These are phyloP conservation scores for Apis florea DNA, from an alignment of 1,140 invertebrate genomes.

Conservation along the genomic window DNA sequence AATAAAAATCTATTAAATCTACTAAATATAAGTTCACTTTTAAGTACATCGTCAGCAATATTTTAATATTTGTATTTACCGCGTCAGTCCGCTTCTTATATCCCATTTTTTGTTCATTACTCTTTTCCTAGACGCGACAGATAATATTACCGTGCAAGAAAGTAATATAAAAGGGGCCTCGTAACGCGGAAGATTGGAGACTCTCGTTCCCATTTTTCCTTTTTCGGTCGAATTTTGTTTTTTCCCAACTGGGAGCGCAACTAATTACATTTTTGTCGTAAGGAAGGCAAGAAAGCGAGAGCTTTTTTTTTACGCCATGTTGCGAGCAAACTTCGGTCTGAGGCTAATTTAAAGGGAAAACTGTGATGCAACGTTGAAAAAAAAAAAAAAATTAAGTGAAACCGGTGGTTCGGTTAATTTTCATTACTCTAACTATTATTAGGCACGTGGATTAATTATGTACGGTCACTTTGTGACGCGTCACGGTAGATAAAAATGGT, in stretches of 20 bases:
- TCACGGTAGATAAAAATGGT: background rate
- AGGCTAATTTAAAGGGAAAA: background rate
- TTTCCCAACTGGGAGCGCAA: slow-evolving; percentile 6
- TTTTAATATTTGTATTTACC: slow-evolving; percentile 25
- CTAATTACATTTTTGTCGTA: slow-evolving; percentile 55
- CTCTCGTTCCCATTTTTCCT: slow-evolving; percentile 13
- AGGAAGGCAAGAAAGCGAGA: slow-evolving; percentile 38
- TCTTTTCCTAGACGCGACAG: slow-evolving; percentile 6
- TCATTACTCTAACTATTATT: background rate
- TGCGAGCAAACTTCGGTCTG: background rate
- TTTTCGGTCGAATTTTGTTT: slow-evolving; percentile 20
- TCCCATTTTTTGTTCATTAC: slow-evolving; percentile 40
- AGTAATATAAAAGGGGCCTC: slow-evolving; percentile 36
- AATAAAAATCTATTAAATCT: background rate
- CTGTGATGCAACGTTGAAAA: too few relatives aligned
- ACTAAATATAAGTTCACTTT: too few relatives aligned
- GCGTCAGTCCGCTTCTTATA: background rate
- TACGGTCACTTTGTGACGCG: background rate
- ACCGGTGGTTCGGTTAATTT: background rate
- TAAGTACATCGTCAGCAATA: background rate
- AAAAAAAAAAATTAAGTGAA: background rate
- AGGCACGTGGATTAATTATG: slow-evolving; percentile 1
- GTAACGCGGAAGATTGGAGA: slow-evolving; percentile 32
- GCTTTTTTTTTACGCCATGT: background rate
- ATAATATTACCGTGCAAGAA: slow-evolving; percentile 44